phyloP scores from a whole-genome alignment of 1,140 invertebrate genomes.

The Brachionus asplanchnoidis region DNA sequence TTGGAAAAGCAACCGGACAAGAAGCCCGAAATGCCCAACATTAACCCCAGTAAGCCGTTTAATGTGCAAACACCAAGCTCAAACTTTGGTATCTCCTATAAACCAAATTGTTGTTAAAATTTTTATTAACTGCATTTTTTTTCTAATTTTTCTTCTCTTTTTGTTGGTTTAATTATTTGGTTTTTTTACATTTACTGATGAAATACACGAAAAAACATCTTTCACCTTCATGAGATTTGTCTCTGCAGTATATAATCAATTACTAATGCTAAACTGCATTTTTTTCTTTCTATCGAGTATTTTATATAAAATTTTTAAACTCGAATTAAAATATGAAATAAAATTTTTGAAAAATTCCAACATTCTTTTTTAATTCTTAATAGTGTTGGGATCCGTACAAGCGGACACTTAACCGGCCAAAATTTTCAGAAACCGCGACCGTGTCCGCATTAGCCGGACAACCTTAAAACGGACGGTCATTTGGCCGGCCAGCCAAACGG shows the following conservation, averaged over 20 bases:
- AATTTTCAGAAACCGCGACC: no score
- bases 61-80: background rate
- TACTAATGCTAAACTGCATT: background rate
- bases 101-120: conserved; percentile 34
- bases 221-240: background rate
- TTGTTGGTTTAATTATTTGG: background rate
- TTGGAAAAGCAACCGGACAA: conserved; percentile 37
- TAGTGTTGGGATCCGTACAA: no score
- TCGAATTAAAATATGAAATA: background rate
- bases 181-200: background rate
- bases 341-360: background rate
- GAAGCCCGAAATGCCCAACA: background rate
- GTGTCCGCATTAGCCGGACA: no score
- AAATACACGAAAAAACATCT: background rate
- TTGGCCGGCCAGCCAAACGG: no score
- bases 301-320: background rate
- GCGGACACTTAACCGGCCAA: no score
- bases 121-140: background rate
- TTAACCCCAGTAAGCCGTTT: background rate
- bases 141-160: background rate
- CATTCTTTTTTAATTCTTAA: background rate
- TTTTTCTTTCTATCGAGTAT: background rate
- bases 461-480: no score
- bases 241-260: background rate
- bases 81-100: background rate